Percentiles rank a stretch among this genome's conserved stretches.
phyloP scores from a whole-genome alignment of 2,888 invertebrate genomes.

The Rugalucina vietnamica region DNA sequence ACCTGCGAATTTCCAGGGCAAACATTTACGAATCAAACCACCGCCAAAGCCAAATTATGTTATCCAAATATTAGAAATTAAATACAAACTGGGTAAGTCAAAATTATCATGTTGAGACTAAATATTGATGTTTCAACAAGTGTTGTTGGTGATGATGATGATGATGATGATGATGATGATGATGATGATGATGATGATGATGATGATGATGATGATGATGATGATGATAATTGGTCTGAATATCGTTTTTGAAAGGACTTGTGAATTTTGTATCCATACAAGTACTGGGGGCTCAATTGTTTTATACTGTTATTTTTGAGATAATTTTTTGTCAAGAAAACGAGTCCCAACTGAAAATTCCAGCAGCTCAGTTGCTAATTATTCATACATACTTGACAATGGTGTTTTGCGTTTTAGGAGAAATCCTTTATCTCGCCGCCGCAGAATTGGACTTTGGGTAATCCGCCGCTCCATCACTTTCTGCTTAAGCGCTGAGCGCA shows the following conservation, averaged over 20 bases:
- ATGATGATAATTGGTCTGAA: not conserved
- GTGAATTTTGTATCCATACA: too few species aligned
- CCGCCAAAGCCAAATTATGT: too few species aligned
- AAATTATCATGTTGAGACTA: not conserved
- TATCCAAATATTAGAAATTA: too few species aligned
- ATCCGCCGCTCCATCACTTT: constrained; percentile 93
- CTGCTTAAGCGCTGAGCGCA: constrained; percentile 87
- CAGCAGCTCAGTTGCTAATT: constrained; percentile 4
- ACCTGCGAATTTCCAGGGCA: not conserved
- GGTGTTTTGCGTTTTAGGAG: constrained; percentile 90
- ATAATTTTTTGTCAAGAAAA: not conserved
- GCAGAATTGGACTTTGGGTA: constrained; percentile 92
- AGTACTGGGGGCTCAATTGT: too few species aligned
- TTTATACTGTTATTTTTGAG: too few species aligned
- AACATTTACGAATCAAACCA: too few species aligned
- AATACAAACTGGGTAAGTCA: not conserved
- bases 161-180: not conserved
- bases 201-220: constrained; percentile 3
- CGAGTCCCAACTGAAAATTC: constrained; percentile 28
- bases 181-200: not conserved
- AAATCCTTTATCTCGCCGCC: constrained; percentile 89
- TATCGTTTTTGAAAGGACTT: too few species aligned
- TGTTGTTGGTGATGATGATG: not conserved
- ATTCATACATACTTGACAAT: constrained; percentile 86
- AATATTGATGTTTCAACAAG: not conserved